These are phyloP conservation scores for Peromyscus eremicus DNA, from an alignment of 2,797 vertebrate species.

Conservation along the genomic window DNA sequence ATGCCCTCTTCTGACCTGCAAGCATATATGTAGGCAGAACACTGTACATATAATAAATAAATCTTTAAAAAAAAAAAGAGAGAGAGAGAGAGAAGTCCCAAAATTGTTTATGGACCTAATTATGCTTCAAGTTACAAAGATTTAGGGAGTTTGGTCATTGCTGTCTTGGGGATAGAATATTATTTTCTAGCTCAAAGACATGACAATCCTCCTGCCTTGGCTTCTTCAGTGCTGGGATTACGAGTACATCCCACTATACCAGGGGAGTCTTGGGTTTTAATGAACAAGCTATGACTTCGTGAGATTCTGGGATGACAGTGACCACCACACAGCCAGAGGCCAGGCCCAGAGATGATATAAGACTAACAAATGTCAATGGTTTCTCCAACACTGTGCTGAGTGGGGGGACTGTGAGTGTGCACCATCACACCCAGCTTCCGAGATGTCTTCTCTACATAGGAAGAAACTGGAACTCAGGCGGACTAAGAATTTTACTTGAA, in stretches of 20 bases:
- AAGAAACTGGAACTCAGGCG: background rate
- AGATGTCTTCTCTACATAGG: background rate
- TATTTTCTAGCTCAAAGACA: background rate
- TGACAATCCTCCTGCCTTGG: background rate
- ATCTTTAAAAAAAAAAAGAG: too few species aligned
- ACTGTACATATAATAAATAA: too few species aligned
- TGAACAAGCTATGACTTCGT: background rate
- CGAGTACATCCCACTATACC: background rate
- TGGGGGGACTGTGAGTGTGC: background rate
- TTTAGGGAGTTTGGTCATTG: background rate
- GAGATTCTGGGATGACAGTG: background rate
- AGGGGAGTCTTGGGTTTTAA: background rate
- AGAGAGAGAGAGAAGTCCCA: background rate
- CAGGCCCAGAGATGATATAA: background rate
- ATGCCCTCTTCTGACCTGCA: too few species aligned
- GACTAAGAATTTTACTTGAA: background rate
- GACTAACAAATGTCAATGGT: too few species aligned
- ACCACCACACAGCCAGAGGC: background rate
- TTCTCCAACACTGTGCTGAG: too few species aligned
- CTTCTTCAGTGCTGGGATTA: background rate
- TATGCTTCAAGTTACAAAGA: background rate
- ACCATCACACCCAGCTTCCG: background rate
- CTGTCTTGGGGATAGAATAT: background rate
- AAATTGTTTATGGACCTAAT: background rate
- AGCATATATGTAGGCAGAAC: too few species aligned